Conservation (phyloP, 2,113 vertebrate species). For the Phalacrocorax carbo region DNA sequence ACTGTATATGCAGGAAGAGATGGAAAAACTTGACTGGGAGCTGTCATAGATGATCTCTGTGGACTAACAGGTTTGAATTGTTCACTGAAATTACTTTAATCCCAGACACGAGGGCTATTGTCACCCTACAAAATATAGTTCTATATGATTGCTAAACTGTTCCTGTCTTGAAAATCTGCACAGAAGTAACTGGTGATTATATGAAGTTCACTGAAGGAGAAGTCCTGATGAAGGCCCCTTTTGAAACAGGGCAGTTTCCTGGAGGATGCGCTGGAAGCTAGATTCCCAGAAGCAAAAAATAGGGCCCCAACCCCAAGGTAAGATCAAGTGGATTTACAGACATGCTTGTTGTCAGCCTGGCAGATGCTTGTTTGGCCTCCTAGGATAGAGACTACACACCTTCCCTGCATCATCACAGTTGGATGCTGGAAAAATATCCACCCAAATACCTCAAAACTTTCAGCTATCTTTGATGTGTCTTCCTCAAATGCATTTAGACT, state of each 20-base stretch:
- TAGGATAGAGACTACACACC: not conserved
- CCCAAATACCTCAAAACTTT: not conserved
- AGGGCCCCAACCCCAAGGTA: not conserved
- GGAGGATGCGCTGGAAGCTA: not conserved
- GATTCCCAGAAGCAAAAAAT: not conserved
- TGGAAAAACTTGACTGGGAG: not conserved
- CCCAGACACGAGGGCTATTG: not conserved
- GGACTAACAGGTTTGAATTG: not conserved
- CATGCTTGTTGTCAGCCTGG: not conserved
- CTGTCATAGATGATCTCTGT: not conserved
- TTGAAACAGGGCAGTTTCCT: not conserved
- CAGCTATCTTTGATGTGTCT: not conserved
- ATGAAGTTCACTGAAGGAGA: not conserved
- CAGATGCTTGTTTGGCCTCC: not conserved
- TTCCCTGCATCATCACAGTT: not conserved
- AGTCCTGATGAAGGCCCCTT: not conserved
- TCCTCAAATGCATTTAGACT: not conserved
- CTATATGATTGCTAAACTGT: not conserved
- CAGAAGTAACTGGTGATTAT: not conserved
- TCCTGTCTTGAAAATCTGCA: not conserved
- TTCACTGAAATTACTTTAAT: not conserved
- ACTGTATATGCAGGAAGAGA: not conserved
- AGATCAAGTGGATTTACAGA: not conserved
- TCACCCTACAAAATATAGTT: not conserved
- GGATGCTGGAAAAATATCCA: not conserved